Evolutionary conservation across 2,113 vertebrate genomes (phyloP).

Genomic region (Excalfactoria chinensis): DNA sequence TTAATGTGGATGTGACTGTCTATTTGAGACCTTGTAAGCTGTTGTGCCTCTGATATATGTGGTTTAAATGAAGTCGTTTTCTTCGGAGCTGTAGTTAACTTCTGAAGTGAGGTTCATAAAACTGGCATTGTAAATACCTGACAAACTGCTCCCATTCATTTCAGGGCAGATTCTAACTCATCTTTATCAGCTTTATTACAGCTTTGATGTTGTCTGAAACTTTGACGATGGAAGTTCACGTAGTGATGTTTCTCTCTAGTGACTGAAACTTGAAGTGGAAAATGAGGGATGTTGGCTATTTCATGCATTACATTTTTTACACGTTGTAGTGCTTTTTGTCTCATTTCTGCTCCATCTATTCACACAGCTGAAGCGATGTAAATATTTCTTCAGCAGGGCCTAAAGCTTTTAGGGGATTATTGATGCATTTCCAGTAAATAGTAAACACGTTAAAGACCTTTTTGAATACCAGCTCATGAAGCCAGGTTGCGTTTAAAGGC

Average conservation of each 20-base stretch:
- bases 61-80: neutral
- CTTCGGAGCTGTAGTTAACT: conserved; percentile 10
- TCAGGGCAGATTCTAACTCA: neutral
- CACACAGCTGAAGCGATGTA: neutral
- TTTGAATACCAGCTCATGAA: neutral
- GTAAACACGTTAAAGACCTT: neutral
- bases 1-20: conserved; percentile 21
- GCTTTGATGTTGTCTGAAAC: neutral
- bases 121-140: neutral
- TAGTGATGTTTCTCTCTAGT: neutral
- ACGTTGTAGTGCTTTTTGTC: neutral
- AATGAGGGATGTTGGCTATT: neutral
- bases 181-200: conserved; percentile 4
- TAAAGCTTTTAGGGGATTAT: neutral
- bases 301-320: neutral
- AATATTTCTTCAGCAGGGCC: neutral
- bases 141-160: neutral
- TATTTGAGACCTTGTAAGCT: neutral
- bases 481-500: neutral
- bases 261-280: neutral
- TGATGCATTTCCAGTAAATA: neutral
- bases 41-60: neutral
- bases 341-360: neutral
- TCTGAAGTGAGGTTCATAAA: neutral
- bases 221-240: fast-evolving